A percentile compares a stretch with the other conserved stretches of the same genome.
phyloP scores from a whole-genome alignment of 2,797 vertebrate species.

The Enteromius trimaculatus region DNA sequence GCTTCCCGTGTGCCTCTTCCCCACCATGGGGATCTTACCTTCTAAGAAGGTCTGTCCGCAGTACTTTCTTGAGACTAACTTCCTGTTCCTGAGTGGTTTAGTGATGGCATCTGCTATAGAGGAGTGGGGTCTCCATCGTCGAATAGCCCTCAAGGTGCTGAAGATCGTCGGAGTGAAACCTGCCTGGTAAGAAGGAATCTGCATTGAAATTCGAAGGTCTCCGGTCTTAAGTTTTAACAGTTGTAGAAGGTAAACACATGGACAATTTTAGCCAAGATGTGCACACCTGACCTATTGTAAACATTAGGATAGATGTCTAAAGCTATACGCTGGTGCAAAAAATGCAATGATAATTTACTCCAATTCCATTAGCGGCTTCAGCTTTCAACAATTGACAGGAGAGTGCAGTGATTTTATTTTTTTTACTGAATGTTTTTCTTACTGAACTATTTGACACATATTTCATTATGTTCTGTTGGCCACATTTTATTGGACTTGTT shows the following conservation, averaged over 20 bases:
- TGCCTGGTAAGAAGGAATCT: slow-evolving; percentile 82
- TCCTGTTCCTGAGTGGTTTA: slow-evolving; percentile 94
- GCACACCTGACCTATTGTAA: neutral
- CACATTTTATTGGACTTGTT: neutral
- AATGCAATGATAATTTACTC: neutral
- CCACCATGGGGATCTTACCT: slow-evolving; percentile 89
- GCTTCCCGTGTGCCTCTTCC: slow-evolving; percentile 93
- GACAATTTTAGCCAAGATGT: neutral
- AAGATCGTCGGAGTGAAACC: slow-evolving; percentile 91
- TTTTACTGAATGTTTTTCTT: neutral
- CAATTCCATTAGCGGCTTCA: neutral
- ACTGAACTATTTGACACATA: neutral
- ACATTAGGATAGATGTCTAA: neutral
- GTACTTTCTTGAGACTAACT: slow-evolving; percentile 97
- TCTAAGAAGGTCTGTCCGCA: slow-evolving; percentile 91
- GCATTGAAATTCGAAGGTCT: neutral
- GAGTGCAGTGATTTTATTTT: neutral
- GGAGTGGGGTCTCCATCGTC: slow-evolving; percentile 94
- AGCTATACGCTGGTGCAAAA: neutral
- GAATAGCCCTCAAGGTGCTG: slow-evolving; percentile 92
- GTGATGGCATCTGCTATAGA: slow-evolving; percentile 95
- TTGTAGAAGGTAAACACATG: neutral
- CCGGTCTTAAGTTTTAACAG: neutral
- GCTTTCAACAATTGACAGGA: neutral
- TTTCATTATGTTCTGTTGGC: neutral